Base-by-base conservation (phyloP, 2,888 invertebrate genomes). In the Archaeoteleia sp. region DNA sequence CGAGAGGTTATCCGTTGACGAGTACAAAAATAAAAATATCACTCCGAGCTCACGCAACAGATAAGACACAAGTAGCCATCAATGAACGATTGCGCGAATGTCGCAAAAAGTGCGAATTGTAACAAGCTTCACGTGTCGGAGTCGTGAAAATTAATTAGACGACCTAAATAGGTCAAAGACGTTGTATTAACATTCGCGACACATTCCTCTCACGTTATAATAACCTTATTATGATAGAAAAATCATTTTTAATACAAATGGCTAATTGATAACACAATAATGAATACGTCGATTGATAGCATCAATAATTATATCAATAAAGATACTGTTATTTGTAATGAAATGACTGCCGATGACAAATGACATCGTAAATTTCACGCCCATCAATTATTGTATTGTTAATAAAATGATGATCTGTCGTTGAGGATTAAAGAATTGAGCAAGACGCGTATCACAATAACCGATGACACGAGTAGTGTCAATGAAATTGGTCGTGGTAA, bases 1-100 rank as follows among this genome's bases (percentile, higher is more conserved):
- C 43, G 37, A 40, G 55, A 57, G 70, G 72, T 74, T 74, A 74
- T 74, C 74, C 58, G 60, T 25, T 29, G 40, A 37, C 53, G 57
- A 51, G 53, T 54, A 51, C 40, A 25, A 17, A 67, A 65, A 48
- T 57, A 67, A 49, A 67, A 58, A 58, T 54, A 48, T 62, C 53
- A 23, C 49, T 25, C 15, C n/a, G n/a, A n/a, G n/a, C n/a, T n/a
- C n/a, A n/a, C n/a, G n/a, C n/a, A n/a, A n/a, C 23, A 42, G 62
- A 69, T 62, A 71, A 69, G 49, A 17, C 46, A 40, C 32, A 8
- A 39, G 30, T n/a, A 57, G 49, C 48, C 67, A 67, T 71, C 67
- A 70, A 72, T 72, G 69, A 65, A 69, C 48, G 58, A 55, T 60
- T 45, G 46, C 39, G 54, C 10, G 43, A 53, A 39, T 15, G 43